Percentiles rank a stretch among this genome's conserved stretches.
These are phyloP conservation scores for Zele albiditarsus DNA, from an alignment of 2,888 invertebrate species.

Conservation along the genomic window DNA sequence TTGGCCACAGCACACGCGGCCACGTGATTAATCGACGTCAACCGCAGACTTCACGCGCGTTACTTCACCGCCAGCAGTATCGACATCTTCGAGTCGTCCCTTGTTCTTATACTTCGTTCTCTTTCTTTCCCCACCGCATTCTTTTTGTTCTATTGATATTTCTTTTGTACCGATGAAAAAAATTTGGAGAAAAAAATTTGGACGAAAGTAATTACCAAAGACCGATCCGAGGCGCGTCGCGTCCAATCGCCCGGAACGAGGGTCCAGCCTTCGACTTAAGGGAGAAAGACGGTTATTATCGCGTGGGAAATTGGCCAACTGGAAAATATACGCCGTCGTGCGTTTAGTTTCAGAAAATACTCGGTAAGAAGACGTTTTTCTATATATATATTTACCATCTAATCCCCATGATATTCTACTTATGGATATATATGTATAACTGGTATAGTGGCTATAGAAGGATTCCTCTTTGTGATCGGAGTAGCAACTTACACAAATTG, in stretches of 20 bases:
- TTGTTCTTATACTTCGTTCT: neutral
- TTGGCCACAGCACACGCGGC: constrained; percentile 65
- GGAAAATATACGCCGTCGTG: constrained; percentile 40
- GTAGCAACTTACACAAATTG: constrained; percentile 47
- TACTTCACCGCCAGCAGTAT: constrained; percentile 49
- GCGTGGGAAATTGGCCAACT: constrained; percentile 59
- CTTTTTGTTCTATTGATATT: constrained; percentile 16
- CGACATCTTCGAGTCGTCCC: constrained; percentile 36
- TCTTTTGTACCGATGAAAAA: neutral
- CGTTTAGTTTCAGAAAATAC: constrained; percentile 4
- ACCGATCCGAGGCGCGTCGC: constrained; percentile 23
- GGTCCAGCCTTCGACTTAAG: constrained; percentile 50
- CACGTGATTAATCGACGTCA: constrained; percentile 72
- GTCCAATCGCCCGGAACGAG: constrained; percentile 29
- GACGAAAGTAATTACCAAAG: constrained; percentile 31
- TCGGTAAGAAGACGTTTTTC: neutral
- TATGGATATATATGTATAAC: constrained; percentile 2
- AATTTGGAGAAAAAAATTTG: constrained; percentile 21
- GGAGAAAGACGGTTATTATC: constrained; percentile 57
- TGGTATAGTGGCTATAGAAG: constrained; percentile 42
- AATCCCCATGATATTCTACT: constrained; percentile 3
- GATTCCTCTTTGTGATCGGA: constrained; percentile 35
- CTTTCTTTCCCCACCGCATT: neutral
- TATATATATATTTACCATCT: constrained; percentile 13
- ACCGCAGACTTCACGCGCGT: constrained; percentile 63